Evolutionary conservation across 1,140 invertebrate genomes (phyloP).

Genomic region (Bombus consobrinus): DNA sequence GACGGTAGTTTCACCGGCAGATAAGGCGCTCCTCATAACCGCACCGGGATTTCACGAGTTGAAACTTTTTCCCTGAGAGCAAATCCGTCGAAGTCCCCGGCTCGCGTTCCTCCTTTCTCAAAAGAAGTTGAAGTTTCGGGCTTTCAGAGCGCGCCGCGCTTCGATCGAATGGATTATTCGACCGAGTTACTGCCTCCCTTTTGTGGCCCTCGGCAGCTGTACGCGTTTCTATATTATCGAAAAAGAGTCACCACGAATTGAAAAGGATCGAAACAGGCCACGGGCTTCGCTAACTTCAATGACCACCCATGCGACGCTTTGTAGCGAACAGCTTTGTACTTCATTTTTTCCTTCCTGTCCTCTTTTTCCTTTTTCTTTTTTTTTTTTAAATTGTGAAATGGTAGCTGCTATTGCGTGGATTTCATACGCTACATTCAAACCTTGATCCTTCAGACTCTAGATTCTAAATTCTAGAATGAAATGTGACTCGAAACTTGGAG

Average conservation of each 20-base stretch:
- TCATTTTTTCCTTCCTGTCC: too few species aligned
- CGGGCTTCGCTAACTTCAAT: background rate
- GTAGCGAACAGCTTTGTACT: background rate
- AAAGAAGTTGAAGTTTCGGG: slow-evolving; percentile 53
- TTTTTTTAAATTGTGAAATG: background rate
- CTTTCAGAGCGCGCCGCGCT: slow-evolving; percentile 41
- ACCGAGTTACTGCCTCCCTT: slow-evolving; percentile 45
- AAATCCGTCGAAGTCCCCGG: slow-evolving; percentile 56
- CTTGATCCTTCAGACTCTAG: too few species aligned
- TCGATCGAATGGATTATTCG: slow-evolving; percentile 62
- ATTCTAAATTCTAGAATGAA: too few species aligned
- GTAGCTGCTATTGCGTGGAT: background rate
- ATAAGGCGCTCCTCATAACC: slow-evolving; percentile 69
- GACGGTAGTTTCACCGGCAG: slow-evolving; percentile 66
- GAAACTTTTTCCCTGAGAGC: slow-evolving; percentile 65
- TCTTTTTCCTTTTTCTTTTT: background rate
- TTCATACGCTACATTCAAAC: background rate
- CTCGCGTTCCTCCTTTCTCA: slow-evolving; percentile 15
- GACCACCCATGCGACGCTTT: background rate
- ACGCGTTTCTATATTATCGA: slow-evolving; percentile 39
- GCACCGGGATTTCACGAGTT: slow-evolving; percentile 65
- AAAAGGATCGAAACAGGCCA: slow-evolving; percentile 24
- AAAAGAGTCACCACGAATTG: slow-evolving; percentile 16
- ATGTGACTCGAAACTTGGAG: too few species aligned
- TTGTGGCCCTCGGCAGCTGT: slow-evolving; percentile 13